phyloP scores from a whole-genome alignment of 2,888 invertebrate genomes.

The Meganola albula region DNA sequence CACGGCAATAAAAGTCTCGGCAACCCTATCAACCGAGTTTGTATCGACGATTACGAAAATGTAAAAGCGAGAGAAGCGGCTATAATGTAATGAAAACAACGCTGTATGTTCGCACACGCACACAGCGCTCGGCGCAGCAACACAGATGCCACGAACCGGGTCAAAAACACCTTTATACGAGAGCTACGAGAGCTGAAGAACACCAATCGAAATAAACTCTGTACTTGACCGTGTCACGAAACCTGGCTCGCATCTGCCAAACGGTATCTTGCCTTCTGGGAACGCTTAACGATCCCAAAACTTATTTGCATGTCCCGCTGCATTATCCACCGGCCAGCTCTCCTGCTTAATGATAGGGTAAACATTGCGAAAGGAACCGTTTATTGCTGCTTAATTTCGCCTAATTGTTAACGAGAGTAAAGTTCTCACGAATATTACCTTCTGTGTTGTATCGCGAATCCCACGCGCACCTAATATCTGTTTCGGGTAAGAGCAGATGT shows the following conservation, averaged over 20 bases:
- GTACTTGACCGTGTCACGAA: constrained; percentile 73
- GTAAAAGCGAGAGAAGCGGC: constrained; percentile 71
- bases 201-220: constrained; percentile 67
- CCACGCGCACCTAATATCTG: constrained; percentile 63
- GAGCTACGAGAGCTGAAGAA: too few species aligned
- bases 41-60: constrained; percentile 71
- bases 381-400: constrained; percentile 64
- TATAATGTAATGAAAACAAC: constrained; percentile 72
- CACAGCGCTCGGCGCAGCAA: constrained; percentile 35
- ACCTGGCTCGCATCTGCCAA: constrained; percentile 65
- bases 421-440: constrained; percentile 74
- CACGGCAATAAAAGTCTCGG: constrained; percentile 40
- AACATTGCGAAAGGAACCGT: constrained; percentile 59
- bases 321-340: constrained; percentile 59
- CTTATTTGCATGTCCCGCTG: constrained; percentile 69
- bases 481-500: constrained; percentile 56
- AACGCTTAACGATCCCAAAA: constrained; percentile 71
- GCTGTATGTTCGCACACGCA: constrained; percentile 51
- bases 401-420: constrained; percentile 64
- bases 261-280: constrained; percentile 74
- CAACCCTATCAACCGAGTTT: constrained; percentile 59
- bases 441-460: constrained; percentile 61
- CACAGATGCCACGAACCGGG: constrained; percentile 62
- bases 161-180: constrained; percentile 74
- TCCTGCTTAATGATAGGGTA: constrained; percentile 66